Base-by-base conservation (phyloP, 2,797 vertebrate genomes). In the Percopsis omiscomaycus region DNA sequence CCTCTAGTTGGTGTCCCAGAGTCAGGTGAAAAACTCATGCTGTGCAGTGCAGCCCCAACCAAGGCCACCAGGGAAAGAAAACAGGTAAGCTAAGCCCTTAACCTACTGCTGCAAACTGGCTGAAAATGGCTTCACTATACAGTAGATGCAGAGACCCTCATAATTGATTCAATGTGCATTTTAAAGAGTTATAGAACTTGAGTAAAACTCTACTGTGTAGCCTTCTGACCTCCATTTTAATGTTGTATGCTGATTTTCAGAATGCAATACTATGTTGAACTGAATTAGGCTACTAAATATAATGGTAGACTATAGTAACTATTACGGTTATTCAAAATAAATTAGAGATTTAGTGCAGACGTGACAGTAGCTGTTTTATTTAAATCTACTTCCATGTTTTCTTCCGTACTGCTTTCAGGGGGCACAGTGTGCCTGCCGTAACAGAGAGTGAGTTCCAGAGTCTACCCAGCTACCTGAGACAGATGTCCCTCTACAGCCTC, bases 401-500 rank as follows among this genome's bases (percentile, higher is more conserved):
- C 42, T 52, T 14, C 14, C 1, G 1, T 42, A 42, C 37, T 42
- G 22, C 22, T 27, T 22, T 8, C 51, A 74, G 74, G 48, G 49
- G 57, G 37, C 63, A 12, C n/a, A 55, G 45, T 48, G 12, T 92
- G 45, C 29, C 83, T 13, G 47, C 29, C 6, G 87, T 93, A 59
- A 88, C 84, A 0, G 82, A 88, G 65, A 73, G 48, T 0, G 90
- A 93, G 79, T 92, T 89, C 73, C 74, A 81, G 46, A 79, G 79
- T 69, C 80, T 92, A 45, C 88, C 91, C 0, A 51, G 58, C 15
- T 91, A 91, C 82, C 69, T 93, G 79, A 91, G 71, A 64, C 84
- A 85, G 74, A 87, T 92, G 70, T 79, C 78, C 6, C 74, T 92
- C 51, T 1, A 53, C 68, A 86, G 55, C 78, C 87, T 93, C 53